Evolutionary conservation across 2,888 invertebrate genomes (phyloP).

Genomic region (Schizotus pectinicornis): DNA sequence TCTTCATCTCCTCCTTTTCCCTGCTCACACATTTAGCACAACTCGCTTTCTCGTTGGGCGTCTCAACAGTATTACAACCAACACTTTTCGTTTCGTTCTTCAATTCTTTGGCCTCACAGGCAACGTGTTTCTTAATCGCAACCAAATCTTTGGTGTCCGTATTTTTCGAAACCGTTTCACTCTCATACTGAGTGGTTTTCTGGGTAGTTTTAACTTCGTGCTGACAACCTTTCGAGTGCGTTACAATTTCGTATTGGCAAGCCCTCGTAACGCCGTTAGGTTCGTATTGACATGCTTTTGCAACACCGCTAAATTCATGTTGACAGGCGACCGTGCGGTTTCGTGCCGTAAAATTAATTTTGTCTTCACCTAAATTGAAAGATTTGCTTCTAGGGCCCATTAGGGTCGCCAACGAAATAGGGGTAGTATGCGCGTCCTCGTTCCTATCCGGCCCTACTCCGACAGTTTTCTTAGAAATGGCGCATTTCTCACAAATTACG

Average conservation of each 20-base stretch:
- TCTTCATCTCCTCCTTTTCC: slow-evolving; percentile 44
- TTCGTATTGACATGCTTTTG: slow-evolving; percentile 50
- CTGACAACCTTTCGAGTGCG: slow-evolving; percentile 48
- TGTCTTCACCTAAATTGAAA: slow-evolving; percentile 66
- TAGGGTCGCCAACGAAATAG: slow-evolving; percentile 61
- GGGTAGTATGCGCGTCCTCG: slow-evolving; percentile 46
- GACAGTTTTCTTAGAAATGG: slow-evolving; percentile 60
- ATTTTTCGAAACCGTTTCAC: slow-evolving; percentile 38
- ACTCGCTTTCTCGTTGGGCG: slow-evolving; percentile 21
- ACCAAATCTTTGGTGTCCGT: slow-evolving; percentile 53
- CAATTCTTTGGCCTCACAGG: slow-evolving; percentile 43
- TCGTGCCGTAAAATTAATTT: slow-evolving; percentile 55
- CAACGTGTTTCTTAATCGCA: slow-evolving; percentile 39
- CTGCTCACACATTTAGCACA: slow-evolving; percentile 47
- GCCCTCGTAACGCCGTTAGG: slow-evolving; percentile 34
- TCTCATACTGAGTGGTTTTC: slow-evolving; percentile 51
- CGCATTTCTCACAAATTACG: slow-evolving; percentile 62
- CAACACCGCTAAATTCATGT: slow-evolving; percentile 37
- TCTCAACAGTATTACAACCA: slow-evolving; percentile 40
- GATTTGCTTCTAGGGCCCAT: slow-evolving; percentile 63
- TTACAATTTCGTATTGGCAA: slow-evolving; percentile 43
- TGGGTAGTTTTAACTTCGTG: slow-evolving; percentile 44
- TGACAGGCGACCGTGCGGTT: slow-evolving; percentile 62
- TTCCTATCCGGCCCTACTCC: slow-evolving; percentile 64
- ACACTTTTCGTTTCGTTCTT: slow-evolving; percentile 36